Evolutionary conservation across 2,888 invertebrate species (phyloP), one percentile per base, ranked within the genome.

Genomic region (Antheraea assamensis): DNA sequence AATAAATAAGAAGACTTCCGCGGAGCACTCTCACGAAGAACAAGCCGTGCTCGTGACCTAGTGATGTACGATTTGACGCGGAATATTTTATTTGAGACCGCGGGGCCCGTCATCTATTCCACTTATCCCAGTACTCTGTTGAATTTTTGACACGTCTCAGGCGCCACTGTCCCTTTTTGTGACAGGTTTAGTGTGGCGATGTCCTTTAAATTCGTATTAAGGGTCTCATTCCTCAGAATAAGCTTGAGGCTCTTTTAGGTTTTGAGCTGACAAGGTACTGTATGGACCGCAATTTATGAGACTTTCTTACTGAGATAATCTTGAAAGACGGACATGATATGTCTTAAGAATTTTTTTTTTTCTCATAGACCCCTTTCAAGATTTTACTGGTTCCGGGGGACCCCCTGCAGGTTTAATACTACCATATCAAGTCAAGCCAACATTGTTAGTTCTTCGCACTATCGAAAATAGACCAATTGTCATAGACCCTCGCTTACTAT

Each of bases 51-150:
- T 89, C 86, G 89, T 88, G 91, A 91, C 90, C 90, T 90, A 82
- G 90, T 94, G 94, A 94, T 92, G 91, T 94, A 94, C 93, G 93
- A 90, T 93, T 92, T 93, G 92, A 92, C 90, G 89, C 88, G 89
- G 92, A 93, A 94, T 94, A 92, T 93, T 94, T 94, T 93, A 94
- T 92, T 90, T 88, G 87, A 86, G 85, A 80, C 86, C 85, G 85
- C 88, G 88, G 86, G 88, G 85, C 85, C 82, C 87, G 88, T 91
- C 91, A 93, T 94, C 90, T 89, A 92, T 94, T 94, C 92, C 94
- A 93, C 94, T 94, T 94, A 94, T 90, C 91, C 92, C 86, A 85
- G 88, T 87, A 87, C 88, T 91, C 90, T 89, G 91, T 90, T 92
- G 92, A 93, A 93, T 94, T 94, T 94, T 94, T 93, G 94, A 93